Percentiles rank a stretch among this genome's conserved stretches.
These are phyloP conservation scores for Teleogryllus oceanicus DNA, from an alignment of 2,888 invertebrate species.

Conservation along the genomic window DNA sequence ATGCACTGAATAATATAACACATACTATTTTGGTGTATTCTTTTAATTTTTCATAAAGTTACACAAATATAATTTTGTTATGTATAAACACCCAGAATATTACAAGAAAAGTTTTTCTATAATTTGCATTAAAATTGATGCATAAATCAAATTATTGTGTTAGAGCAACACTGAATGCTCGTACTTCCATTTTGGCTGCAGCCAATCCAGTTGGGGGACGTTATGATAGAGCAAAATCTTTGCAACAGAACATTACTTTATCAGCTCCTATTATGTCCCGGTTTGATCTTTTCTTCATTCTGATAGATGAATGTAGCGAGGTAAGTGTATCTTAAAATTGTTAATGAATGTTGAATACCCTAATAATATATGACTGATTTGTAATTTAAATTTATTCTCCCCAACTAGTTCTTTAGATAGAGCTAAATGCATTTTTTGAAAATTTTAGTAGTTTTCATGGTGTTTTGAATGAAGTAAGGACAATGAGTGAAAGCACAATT, in stretches of 20 bases:
- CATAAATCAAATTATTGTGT: constrained; percentile 53
- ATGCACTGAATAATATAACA: too few relatives aligned
- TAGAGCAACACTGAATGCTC: constrained; percentile 93
- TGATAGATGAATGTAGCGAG: constrained; percentile 95
- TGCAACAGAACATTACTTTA: constrained; percentile 90
- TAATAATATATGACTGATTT: neutral
- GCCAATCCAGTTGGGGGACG: constrained; percentile 97
- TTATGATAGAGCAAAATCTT: constrained; percentile 88
- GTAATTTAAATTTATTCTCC: neutral
- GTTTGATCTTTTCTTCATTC: constrained; percentile 96
- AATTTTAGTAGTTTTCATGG: too few relatives aligned
- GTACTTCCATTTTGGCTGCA: constrained; percentile 96
- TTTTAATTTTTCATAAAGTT: too few relatives aligned
- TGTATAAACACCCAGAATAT: too few relatives aligned
- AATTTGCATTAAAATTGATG: too few relatives aligned
- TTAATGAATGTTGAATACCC: neutral
- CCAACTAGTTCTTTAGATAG: too few relatives aligned
- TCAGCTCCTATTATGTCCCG: constrained; percentile 98
- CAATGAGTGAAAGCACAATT: too few relatives aligned
- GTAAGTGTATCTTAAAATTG: constrained; percentile 44
- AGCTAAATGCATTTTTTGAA: too few relatives aligned
- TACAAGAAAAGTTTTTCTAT: too few relatives aligned
- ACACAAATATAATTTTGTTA: too few relatives aligned
- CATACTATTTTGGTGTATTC: too few relatives aligned
- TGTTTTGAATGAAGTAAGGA: too few relatives aligned